Evolutionary conservation across 2,113 vertebrate genomes (phyloP), one percentile per base, ranked within the genome.

Genomic region (Hylia prasina): DNA sequence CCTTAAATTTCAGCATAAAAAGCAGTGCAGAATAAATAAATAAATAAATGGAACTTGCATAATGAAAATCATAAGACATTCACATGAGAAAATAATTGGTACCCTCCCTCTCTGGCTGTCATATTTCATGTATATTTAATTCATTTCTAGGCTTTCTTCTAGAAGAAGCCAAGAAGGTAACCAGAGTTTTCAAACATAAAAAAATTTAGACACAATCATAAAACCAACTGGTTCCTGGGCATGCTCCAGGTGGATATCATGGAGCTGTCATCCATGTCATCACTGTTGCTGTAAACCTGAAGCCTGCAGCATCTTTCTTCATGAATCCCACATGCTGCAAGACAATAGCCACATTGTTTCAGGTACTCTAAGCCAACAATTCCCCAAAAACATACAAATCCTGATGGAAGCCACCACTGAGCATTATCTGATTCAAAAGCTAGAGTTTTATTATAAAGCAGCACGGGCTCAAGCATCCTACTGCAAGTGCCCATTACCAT

Each of bases 211-310:
- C 13, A 60, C 27, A 65, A 33, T 20, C 37, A 73, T 73, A 81
- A 35, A 53, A 40, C 27, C 20, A 61, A 47, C 0, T 0, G 0
- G 11, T 44, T 81, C 51, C 68, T 57, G n/a, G 11, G 48, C 11
- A 42, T 72, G 53, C 5, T 87, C 48, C 48, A 64, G 18, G 21
- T 30, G 35, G 75, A 22, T 20, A 61, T 53, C 21, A 45, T 2
- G 39, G 33, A 89, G 15, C 27, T 78, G 50, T 61, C 27, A 61
- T 60, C 50, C 11, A 44, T 6, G 8, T 6, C 30, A 65, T 61
- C 31, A 65, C 16, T 18, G 9, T 2, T 40, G 14, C 14, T 65
- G 27, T 42, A 61, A 70, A 53, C 17, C 14, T n/a, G 9, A 10
- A 80, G 50, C 22, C 44, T 10, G 11, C 25, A 68, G 33, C 69